A percentile compares a stretch with the other conserved stretches of the same genome.
phyloP scores from a whole-genome alignment of 2,113 vertebrate species.

The Barnardius zonarius region DNA sequence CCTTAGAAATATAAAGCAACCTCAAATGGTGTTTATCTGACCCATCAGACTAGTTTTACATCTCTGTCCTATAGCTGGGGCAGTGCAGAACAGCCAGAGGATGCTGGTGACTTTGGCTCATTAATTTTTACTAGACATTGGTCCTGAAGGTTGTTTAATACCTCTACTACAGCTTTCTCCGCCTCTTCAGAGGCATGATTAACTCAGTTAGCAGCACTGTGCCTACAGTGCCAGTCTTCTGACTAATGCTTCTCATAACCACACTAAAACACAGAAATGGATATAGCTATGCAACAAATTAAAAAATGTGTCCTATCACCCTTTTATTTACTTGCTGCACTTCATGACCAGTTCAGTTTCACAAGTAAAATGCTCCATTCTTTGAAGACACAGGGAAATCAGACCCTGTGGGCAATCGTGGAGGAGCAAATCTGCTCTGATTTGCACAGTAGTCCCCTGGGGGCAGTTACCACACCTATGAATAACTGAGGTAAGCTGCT shows the following conservation, averaged over 20 bases:
- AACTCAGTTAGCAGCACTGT: background rate
- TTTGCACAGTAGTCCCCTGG: background rate
- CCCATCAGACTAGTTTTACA: background rate
- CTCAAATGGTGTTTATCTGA: background rate
- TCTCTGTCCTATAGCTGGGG: background rate
- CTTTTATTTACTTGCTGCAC: background rate
- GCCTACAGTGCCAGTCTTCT: background rate
- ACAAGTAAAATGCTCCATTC: background rate
- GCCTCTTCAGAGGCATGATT: background rate
- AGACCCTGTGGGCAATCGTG: background rate
- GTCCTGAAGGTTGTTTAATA: background rate
- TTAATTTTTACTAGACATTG: constrained; percentile 28
- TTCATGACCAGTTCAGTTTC: background rate
- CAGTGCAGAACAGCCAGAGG: background rate
- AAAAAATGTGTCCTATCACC: background rate
- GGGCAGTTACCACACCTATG: background rate
- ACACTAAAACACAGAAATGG: background rate
- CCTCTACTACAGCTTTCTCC: background rate
- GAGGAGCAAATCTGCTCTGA: background rate
- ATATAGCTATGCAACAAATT: background rate
- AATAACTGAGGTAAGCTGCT: background rate
- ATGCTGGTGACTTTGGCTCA: background rate
- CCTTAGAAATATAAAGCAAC: background rate
- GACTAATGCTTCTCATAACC: background rate
- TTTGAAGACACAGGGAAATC: background rate